A percentile compares a stretch with the other conserved stretches of the same genome.
phyloP scores from a whole-genome alignment of 2,113 vertebrate genomes.

The Tupaia tana region DNA sequence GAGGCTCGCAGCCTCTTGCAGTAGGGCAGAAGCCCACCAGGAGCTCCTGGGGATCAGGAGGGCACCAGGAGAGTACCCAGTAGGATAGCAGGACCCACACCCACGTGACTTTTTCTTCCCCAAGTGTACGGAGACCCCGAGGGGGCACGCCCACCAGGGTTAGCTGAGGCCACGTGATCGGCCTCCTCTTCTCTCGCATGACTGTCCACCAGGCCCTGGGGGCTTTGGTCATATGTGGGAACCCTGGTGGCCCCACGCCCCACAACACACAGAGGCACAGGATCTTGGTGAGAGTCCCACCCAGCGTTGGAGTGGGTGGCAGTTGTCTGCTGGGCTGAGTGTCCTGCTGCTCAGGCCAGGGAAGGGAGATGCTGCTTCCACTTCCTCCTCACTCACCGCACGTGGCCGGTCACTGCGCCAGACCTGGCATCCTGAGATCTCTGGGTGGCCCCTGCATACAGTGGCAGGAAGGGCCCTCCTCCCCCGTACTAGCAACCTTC shows the following conservation, averaged over 20 bases:
- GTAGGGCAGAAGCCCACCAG: rapidly evolving
- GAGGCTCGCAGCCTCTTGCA: not conserved
- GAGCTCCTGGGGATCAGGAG: too few relatives aligned
- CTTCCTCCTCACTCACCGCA: not conserved
- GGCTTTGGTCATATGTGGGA: not conserved
- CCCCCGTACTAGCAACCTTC: too few relatives aligned
- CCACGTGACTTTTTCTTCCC: not conserved
- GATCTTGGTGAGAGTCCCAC: too few relatives aligned
- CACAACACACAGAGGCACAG: not conserved
- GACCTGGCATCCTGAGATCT: not conserved
- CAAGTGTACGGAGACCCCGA: not conserved
- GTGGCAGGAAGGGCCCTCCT: not conserved
- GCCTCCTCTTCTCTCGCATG: not conserved
- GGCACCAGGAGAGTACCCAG: rapidly evolving
- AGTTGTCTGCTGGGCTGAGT: not conserved
- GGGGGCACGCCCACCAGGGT: not conserved
- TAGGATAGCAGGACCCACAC: not conserved
- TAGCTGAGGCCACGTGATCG: not conserved
- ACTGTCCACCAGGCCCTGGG: not conserved
- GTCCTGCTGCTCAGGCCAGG: not conserved
- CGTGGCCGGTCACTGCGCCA: not conserved
- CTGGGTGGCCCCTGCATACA: not conserved
- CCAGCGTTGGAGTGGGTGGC: not conserved
- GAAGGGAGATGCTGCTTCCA: not conserved
- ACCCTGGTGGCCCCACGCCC: not conserved